Conservation (phyloP, 2,888 invertebrate species). For the Helicoverpa assulta region DNA sequence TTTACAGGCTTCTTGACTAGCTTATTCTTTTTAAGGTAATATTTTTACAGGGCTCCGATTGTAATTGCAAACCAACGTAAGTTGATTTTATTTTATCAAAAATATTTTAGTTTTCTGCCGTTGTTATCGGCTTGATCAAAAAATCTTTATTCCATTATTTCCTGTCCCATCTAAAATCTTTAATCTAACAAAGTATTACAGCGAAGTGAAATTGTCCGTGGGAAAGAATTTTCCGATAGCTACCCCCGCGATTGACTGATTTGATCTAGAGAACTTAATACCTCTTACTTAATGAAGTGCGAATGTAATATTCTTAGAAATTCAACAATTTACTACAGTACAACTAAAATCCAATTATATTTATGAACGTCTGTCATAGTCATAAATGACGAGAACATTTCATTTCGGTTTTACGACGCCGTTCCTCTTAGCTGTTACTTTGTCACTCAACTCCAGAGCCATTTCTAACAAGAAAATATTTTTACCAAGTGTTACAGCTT, state of each 20-base stretch:
- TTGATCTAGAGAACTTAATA: constrained; percentile 46
- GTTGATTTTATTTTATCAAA: neutral
- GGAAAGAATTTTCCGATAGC: constrained; percentile 63
- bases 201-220: constrained; percentile 54
- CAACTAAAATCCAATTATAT: constrained; percentile 53
- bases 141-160: constrained; percentile 21
- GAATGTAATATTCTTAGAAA: constrained; percentile 8
- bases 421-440: constrained; percentile 70
- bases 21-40: too few relatives aligned
- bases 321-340: constrained; percentile 5
- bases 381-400: constrained; percentile 68
- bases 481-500: constrained; percentile 57
- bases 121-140: neutral
- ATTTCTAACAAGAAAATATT: constrained; percentile 69
- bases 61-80: too few relatives aligned
- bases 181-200: constrained; percentile 39
- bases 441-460: constrained; percentile 55
- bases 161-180: constrained; percentile 20
- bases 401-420: constrained; percentile 76
- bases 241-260: constrained; percentile 51
- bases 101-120: neutral
- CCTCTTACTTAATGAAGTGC: constrained; percentile 29
- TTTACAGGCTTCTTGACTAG: too few relatives aligned
- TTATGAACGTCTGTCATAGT: constrained; percentile 50
- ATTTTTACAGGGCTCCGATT: too few relatives aligned